These are phyloP conservation scores for Leguminivora glycinivorella DNA, from an alignment of 1,140 invertebrate genomes.

Conservation along the genomic window DNA sequence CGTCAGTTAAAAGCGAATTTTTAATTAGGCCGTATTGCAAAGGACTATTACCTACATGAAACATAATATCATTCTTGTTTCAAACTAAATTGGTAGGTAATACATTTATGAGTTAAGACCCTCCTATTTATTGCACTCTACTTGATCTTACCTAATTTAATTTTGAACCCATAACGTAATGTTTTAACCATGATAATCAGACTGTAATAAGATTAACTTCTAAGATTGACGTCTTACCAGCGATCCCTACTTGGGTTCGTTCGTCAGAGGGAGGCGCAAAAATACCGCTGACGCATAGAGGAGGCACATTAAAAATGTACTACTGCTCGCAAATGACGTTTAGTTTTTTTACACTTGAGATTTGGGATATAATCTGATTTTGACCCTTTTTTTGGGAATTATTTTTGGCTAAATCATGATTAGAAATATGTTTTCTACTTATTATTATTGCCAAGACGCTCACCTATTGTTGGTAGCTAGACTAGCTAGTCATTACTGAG, in stretches of 20 bases:
- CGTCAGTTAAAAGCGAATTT: background rate
- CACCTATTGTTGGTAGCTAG: no score
- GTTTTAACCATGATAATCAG: background rate
- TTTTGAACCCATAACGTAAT: background rate
- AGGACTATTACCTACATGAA: background rate
- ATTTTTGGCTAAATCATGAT: background rate
- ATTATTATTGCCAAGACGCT: background rate
- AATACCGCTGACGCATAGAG: conserved; percentile 19
- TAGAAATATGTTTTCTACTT: background rate
- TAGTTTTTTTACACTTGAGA: conserved; percentile 10
- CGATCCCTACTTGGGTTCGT: background rate
- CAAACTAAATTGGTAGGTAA: conserved; percentile 25
- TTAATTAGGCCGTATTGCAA: conserved; percentile 28
- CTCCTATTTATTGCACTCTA: background rate
- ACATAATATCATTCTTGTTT: conserved; percentile 50
- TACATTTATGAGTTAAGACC: background rate
- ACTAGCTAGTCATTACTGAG: no score
- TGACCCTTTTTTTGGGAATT: background rate
- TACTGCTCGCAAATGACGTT: conserved; percentile 16
- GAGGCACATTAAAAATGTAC: conserved; percentile 24
- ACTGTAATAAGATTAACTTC: conserved; percentile 31
- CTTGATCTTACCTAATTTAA: background rate
- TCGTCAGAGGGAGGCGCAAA: background rate
- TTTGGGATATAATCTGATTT: background rate
- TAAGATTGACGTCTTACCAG: conserved; percentile 37